Base-by-base conservation (phyloP, 1,140 invertebrate genomes). In the Neodiprion lecontei region DNA sequence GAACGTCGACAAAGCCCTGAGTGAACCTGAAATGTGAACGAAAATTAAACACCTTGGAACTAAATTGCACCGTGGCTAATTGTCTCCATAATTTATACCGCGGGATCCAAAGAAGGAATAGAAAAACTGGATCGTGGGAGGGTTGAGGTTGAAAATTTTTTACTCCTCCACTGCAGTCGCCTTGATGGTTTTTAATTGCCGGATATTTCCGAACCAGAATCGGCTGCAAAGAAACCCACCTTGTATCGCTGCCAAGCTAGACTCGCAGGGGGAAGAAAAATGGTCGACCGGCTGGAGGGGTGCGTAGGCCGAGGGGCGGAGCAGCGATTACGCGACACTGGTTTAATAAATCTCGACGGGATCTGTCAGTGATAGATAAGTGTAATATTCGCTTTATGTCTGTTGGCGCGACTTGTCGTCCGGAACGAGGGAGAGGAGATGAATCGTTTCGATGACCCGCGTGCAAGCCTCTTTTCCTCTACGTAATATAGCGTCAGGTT, bases 1-100 rank as follows among this genome's bases (percentile, higher is more conserved):
- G 90, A 61, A 96, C 92, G 86, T 99, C 97, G 50, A 98, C 94
- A 87, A 99, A 98, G 69, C 93, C 93, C 87, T 96, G 94, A 11
- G 96, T 95, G 87, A 98, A 98, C 88, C 95, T 96, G 83, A 50
- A 86, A 86, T 67, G 78, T 76, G 69, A 76, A 69, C 14, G 11
- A 69, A 80, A 74, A 21, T 21, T 21, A 21, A 21, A 68, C 53
- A 12, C 40, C 48, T 21, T 21, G 17, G 17, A 21, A 70, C 14
- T 40, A 40, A 40, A 40, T 40, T 40, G 2, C 28, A 40, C n/a
- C 21, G 1, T 74, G 47, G 11, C 9, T 73, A 74, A 74, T 28
- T 69, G 9, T 73, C 10, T 21, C 48, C 1, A 12, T 75, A 5
- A 23, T 68, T 11, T 75, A 48, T 49, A 5, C 28, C 28, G 28